These are phyloP conservation scores for Eupithecia centaureata DNA, from an alignment of 2,888 invertebrate genomes.

Conservation along the genomic window DNA sequence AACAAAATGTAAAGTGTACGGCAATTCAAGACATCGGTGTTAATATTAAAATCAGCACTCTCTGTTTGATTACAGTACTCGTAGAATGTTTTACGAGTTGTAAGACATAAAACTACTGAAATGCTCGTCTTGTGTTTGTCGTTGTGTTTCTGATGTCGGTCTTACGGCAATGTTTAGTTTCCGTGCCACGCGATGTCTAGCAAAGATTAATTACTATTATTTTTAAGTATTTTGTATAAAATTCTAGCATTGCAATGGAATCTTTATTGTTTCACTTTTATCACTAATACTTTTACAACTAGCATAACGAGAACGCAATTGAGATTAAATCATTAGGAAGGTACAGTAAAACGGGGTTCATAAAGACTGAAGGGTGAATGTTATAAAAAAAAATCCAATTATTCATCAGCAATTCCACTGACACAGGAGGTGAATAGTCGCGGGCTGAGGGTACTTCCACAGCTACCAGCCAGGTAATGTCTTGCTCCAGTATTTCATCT, in stretches of 20 bases:
- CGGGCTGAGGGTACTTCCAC: too few relatives aligned
- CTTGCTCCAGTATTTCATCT: too few relatives aligned
- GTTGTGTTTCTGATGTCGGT: constrained; percentile 55
- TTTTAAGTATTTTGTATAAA: constrained; percentile 21
- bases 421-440: too few relatives aligned
- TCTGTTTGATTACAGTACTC: constrained; percentile 48
- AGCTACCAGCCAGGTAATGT: too few relatives aligned
- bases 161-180: constrained; percentile 62
- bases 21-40: constrained; percentile 21
- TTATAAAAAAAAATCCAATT: too few relatives aligned
- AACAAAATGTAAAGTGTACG: constrained; percentile 1
- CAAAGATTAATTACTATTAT: constrained; percentile 53
- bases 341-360: too few relatives aligned
- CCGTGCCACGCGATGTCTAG: constrained; percentile 45
- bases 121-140: constrained; percentile 59
- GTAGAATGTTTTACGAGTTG: constrained; percentile 67
- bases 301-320: neutral
- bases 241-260: neutral
- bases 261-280: neutral
- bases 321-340: too few relatives aligned
- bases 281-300: neutral
- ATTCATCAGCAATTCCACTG: too few relatives aligned
- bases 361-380: too few relatives aligned
- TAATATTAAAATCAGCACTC: constrained; percentile 38
- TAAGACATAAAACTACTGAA: constrained; percentile 65